Percentiles rank a stretch among this genome's conserved stretches.
phyloP scores from a whole-genome alignment of 2,113 vertebrate species.

The Rhineura floridana region DNA sequence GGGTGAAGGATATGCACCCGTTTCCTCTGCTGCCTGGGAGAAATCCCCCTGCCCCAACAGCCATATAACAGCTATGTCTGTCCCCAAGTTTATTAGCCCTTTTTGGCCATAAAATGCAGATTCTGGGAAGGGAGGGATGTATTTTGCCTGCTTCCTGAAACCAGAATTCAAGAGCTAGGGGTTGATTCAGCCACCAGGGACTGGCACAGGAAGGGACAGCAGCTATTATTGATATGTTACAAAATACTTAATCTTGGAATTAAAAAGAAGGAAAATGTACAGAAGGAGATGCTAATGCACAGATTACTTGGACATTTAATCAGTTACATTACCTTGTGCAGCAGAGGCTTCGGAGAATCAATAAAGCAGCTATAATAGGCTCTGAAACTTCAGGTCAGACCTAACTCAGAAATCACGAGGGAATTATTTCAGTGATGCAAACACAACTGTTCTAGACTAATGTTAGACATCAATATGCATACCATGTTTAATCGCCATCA shows the following conservation, averaged over 20 bases:
- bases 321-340: background rate
- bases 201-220: background rate
- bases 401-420: background rate
- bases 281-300: background rate
- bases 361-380: background rate
- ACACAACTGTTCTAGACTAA: background rate
- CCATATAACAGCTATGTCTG: background rate
- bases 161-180: background rate
- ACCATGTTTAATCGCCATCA: slow-evolving; percentile 91
- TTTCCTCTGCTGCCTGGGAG: background rate
- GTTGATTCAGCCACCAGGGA: background rate
- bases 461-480: slow-evolving; percentile 88
- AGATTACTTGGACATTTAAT: slow-evolving; percentile 5
- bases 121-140: background rate
- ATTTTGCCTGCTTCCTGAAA: background rate
- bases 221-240: background rate
- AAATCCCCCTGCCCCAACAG: background rate
- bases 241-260: slow-evolving; percentile 15
- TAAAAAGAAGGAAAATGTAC: background rate
- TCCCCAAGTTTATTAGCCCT: background rate
- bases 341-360: background rate
- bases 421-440: slow-evolving; percentile 30
- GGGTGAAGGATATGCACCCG: background rate
- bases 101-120: background rate
- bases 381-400: background rate